Base-by-base conservation (phyloP, 1,140 invertebrate genomes). In the Atopsyche davidsoni region DNA sequence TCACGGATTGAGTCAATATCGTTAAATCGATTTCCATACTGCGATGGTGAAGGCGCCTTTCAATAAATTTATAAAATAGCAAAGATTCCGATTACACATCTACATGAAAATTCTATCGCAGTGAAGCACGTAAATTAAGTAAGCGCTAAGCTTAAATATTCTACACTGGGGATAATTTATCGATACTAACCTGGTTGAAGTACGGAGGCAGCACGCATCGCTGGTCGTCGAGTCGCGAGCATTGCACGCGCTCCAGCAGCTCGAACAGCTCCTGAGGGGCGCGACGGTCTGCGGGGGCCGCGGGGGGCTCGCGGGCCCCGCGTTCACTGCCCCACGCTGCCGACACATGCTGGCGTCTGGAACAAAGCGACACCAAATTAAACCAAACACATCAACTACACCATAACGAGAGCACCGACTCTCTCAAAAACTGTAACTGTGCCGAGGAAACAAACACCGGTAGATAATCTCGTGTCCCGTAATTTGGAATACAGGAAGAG, bases 191-290 rank as follows among this genome's bases (percentile, higher is more conserved):
- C 84, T 91, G 87, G 64, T 81, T 82, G 67, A 90, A 90, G 70
- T 89, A 89, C 11, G 87, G 78, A 36, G 91, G 90, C 58, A 96
- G 75, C 49, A 89, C 88, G 68, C 92, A 95, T 69, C 93, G 80
- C 75, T 96, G 93, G 75, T 96, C 92, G 64, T 96, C 92, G 61
- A 96, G 73, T 35, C 93, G 79, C 46, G 88, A 91, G 75, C 89
- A 88, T 75, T 96, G 92, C 45, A 93, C 86, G 66, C 86, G 79
- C 66, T 95, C 91, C 54, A 96, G 74, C 51, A 96, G 72, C 67
- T 93, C 90, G 67, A 96, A 92, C 28, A 91, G 75, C 73, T 92
- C 87, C 62, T 86, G 83, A 41, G 85, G 84, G 24, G 85, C 80
- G 44, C 80, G 82, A 14, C 73, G 62, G 59, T 75, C 73, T 19